These are phyloP conservation scores for Hydractinia echinata DNA, from an alignment of 30 jellyfish, hydroid and myxozoan genomes.

Conservation along the genomic window DNA sequence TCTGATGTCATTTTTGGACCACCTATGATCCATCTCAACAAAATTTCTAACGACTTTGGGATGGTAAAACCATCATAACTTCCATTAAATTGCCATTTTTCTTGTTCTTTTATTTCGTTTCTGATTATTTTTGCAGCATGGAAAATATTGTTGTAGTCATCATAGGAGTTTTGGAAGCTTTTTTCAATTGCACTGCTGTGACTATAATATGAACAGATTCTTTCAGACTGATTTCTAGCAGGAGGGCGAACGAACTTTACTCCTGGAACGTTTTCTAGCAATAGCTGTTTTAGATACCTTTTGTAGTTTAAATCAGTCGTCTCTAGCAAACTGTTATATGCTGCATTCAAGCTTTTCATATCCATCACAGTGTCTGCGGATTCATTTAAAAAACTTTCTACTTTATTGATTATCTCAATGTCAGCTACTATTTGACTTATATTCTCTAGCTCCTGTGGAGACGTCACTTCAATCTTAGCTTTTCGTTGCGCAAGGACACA, in stretches of 20 bases:
- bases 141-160: slow-evolving; percentile 14
- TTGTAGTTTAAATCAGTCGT: slow-evolving; percentile 17
- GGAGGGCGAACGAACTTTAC: not conserved
- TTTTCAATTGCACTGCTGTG: slow-evolving; percentile 9
- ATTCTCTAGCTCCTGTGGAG: slow-evolving; percentile 4
- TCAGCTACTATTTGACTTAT: not conserved
- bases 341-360: not conserved
- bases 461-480: not conserved
- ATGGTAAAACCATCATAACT: slow-evolving; percentile 19
- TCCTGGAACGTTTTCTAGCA: not conserved
- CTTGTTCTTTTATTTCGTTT: slow-evolving; percentile 21
- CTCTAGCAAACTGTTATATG: not conserved
- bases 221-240: not conserved
- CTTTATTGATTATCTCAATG: not conserved
- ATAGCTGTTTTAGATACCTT: not conserved
- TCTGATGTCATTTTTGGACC: slow-evolving; percentile 28
- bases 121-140: slow-evolving; percentile 36
- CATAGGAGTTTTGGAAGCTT: not conserved
- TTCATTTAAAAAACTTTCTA: not conserved
- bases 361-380: not conserved
- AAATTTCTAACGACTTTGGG: slow-evolving; percentile 20
- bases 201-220: not conserved
- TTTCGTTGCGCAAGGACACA: slow-evolving; percentile 6
- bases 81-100: slow-evolving; percentile 23
- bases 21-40: slow-evolving; percentile 25